Percentiles rank a stretch among this genome's conserved stretches.
phyloP scores from a whole-genome alignment of 2,113 vertebrate genomes.

The Piprites chloris region DNA sequence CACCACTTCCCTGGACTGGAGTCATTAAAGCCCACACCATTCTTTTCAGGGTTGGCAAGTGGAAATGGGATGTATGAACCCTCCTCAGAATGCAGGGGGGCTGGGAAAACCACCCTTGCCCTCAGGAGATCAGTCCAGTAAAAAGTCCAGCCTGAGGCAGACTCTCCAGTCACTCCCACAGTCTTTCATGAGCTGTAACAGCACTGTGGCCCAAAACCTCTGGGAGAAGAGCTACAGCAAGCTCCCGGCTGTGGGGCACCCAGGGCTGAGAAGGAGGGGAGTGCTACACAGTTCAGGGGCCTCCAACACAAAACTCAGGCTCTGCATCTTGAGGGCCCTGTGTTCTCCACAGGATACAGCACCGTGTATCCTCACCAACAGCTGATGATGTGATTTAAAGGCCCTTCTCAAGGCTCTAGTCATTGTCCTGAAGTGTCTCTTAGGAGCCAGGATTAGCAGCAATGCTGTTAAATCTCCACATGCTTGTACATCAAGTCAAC shows the following conservation, averaged over 20 bases:
- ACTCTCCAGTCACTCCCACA: neutral
- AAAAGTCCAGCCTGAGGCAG: neutral
- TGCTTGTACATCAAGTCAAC: neutral
- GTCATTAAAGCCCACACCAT: neutral
- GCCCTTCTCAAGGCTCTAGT: neutral
- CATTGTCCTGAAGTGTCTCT: neutral
- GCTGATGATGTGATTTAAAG: neutral
- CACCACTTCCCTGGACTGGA: neutral
- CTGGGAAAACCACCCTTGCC: neutral
- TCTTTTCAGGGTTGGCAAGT: neutral
- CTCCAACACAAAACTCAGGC: neutral
- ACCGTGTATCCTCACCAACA: neutral
- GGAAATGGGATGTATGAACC: neutral
- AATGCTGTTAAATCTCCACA: neutral
- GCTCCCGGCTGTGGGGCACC: neutral
- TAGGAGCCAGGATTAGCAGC: neutral
- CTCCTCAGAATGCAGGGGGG: neutral
- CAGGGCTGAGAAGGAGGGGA: neutral
- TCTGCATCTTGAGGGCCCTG: neutral
- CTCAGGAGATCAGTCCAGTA: neutral
- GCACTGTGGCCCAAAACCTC: neutral
- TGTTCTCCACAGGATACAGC: fast-evolving
- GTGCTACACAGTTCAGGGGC: neutral
- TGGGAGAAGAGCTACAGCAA: neutral
- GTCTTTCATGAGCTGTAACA: neutral